These are phyloP conservation scores for Ornithoptera alexandrae DNA, from an alignment of 2,888 invertebrate species.

Conservation along the genomic window DNA sequence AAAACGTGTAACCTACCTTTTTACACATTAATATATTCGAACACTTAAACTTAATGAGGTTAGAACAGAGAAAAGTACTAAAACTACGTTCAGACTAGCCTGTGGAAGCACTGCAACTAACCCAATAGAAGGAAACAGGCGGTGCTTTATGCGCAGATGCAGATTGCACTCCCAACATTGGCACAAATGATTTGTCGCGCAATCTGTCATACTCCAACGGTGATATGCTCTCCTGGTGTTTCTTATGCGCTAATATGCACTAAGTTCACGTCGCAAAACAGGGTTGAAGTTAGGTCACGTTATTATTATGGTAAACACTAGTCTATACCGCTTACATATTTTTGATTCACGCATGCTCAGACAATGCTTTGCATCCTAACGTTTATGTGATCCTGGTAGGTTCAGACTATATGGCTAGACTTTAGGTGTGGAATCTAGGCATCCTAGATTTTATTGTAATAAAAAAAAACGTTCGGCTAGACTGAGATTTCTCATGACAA, in stretches of 20 bases:
- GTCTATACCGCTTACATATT: conserved; percentile 1
- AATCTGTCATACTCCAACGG: conserved; percentile 30
- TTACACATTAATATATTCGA: neutral
- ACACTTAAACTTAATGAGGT: neutral
- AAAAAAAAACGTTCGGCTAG: neutral
- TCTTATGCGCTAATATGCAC: conserved; percentile 39
- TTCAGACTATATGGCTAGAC: conserved; percentile 7
- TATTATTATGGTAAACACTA: neutral
- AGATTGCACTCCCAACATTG: conserved; percentile 39
- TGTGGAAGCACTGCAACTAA: conserved; percentile 22
- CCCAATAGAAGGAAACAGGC: conserved; percentile 19
- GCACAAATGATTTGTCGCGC: conserved; percentile 31
- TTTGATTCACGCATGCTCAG: conserved; percentile 14
- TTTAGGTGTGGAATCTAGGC: neutral
- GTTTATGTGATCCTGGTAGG: conserved; percentile 28
- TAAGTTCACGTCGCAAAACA: conserved; percentile 11
- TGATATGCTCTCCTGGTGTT: conserved; percentile 40
- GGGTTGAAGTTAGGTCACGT: conserved; percentile 15
- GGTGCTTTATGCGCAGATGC: conserved; percentile 38
- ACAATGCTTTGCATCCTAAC: neutral
- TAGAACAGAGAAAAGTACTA: neutral
- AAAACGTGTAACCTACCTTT: conserved; percentile 4
- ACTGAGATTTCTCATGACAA: neutral
- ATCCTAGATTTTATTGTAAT: conserved; percentile 11
- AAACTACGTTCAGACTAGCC: conserved; percentile 12